phyloP scores from a whole-genome alignment of 2,888 invertebrate genomes.

The Stenotaenia linearis region DNA sequence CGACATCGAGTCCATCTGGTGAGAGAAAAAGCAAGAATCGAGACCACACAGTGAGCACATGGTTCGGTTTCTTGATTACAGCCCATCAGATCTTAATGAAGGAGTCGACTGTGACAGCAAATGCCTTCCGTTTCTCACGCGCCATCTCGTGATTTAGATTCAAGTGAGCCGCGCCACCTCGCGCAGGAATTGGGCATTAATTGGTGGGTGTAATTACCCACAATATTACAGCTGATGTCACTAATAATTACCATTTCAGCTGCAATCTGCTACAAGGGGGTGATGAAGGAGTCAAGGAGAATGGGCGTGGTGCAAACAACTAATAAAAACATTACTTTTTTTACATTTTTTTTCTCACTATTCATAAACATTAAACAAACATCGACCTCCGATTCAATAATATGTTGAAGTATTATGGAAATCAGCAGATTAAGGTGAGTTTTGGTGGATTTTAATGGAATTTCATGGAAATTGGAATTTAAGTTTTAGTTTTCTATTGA shows the following conservation, averaged over 20 bases:
- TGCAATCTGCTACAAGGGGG: neutral
- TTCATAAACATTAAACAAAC: too few species aligned
- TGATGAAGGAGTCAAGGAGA: neutral
- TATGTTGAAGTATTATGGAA: too few species aligned
- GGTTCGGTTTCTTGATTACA: slow-evolving; percentile 19
- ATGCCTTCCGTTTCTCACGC: slow-evolving; percentile 19
- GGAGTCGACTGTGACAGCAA: slow-evolving; percentile 19
- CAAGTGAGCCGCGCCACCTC: neutral
- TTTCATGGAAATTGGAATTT: too few species aligned
- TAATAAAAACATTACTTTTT: neutral
- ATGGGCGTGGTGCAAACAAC: neutral
- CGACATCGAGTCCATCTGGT: neutral
- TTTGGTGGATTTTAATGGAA: too few species aligned
- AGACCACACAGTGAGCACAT: slow-evolving; percentile 11
- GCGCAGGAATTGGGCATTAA: slow-evolving; percentile 11
- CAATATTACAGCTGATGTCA: neutral
- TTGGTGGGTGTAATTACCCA: slow-evolving; percentile 2
- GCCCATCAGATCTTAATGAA: slow-evolving; percentile 11
- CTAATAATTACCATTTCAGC: neutral
- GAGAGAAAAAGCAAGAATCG: neutral
- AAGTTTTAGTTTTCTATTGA: too few species aligned
- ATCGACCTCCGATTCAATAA: too few species aligned
- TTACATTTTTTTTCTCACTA: neutral
- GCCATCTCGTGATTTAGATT: slow-evolving; percentile 15
- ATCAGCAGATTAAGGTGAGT: too few species aligned